Evolutionary conservation across 2,888 invertebrate genomes (phyloP), one percentile per base, ranked within the genome.

Genomic region (Catocala fraxini): DNA sequence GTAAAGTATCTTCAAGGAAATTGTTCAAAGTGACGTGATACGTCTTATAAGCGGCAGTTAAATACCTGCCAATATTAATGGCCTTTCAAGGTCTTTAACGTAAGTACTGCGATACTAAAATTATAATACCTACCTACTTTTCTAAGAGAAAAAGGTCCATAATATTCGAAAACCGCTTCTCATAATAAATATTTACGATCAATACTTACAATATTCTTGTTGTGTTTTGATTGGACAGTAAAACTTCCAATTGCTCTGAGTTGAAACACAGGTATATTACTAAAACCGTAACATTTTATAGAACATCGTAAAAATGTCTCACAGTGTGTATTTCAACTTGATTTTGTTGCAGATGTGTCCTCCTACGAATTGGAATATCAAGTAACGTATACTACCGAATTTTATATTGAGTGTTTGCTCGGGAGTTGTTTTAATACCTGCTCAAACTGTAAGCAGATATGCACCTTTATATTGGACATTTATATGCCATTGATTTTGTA

Each of bases 271-370:
- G 68, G 65, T 75, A 65, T 72, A 72, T 73, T 68, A 68, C 64
- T 49, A 47, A 59, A 75, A 65, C 63, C 69, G 62, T 75, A 72
- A 68, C 42, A 62, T 79, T 77, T 77, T 79, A 79, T 72, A 65
- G 59, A 41, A 35, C 13, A 49, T 69, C 77, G 63, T 79, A 79
- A 77, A 75, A 71, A 69, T 63, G 52, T 39, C 60, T 43, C 51
- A 42, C 10, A 43, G 33, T 55, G 53, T 66, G 59, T 63, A 68
- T 59, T 63, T 65, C 51, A 42, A 54, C 55, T 62, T 67, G 62
- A 71, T 71, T 71, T 61, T 56, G 58, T 65, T 56, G 56, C 62
- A 58, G 45, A 42, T 33, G 34, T 10, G 55, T 61, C 5, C 15
- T 54, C 6, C n/a, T 13, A 43, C 9, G 7, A 12, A 57, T 41